These are phyloP conservation scores for Philaethria dido DNA, from an alignment of 2,888 invertebrate genomes.

Conservation along the genomic window DNA sequence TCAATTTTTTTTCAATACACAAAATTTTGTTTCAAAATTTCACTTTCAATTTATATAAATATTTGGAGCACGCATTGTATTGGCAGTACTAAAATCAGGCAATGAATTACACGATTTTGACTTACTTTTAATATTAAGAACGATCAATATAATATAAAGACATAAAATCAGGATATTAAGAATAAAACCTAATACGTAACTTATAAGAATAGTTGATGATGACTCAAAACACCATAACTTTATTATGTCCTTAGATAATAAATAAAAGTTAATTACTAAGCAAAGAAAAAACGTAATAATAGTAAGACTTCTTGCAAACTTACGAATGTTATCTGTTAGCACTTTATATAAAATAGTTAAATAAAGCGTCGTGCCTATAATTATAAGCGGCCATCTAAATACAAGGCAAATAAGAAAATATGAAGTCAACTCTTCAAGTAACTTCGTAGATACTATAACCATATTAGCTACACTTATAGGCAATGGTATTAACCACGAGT, in stretches of 20 bases:
- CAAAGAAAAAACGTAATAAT: slow-evolving; percentile 71
- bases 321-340: slow-evolving; percentile 64
- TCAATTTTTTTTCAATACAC: no score
- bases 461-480: slow-evolving; percentile 59
- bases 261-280: slow-evolving; percentile 67
- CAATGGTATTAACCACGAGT: slow-evolving; percentile 68
- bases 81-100: slow-evolving; percentile 45
- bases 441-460: slow-evolving; percentile 48
- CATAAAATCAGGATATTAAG: slow-evolving; percentile 65
- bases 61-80: slow-evolving; percentile 26
- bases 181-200: slow-evolving; percentile 62
- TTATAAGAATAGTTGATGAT: slow-evolving; percentile 55
- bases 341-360: slow-evolving; percentile 63
- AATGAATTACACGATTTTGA: slow-evolving; percentile 53
- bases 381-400: slow-evolving; percentile 71
- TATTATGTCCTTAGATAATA: slow-evolving; percentile 67
- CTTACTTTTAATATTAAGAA: slow-evolving; percentile 59
- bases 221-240: slow-evolving; percentile 63
- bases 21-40: no score
- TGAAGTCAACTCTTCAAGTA: slow-evolving; percentile 54
- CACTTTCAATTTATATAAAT: background rate
- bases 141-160: slow-evolving; percentile 64
- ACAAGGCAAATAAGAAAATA: slow-evolving; percentile 64
- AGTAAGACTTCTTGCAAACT: slow-evolving; percentile 68
- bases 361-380: slow-evolving; percentile 64